Conservation (phyloP, 2,113 vertebrate genomes). For the Myotis yumanensis region DNA sequence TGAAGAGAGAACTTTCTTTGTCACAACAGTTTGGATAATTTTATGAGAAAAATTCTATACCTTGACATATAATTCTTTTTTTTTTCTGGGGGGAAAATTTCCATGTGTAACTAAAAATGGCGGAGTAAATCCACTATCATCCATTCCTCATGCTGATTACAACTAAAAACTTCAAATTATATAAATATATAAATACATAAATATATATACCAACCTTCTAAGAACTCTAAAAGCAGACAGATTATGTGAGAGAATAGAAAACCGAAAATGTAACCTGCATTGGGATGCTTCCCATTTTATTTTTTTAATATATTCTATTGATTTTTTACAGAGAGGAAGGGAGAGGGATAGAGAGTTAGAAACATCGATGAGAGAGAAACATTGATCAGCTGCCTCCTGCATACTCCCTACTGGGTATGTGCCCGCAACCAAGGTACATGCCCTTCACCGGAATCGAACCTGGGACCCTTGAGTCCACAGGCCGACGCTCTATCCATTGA, state of each 20-base stretch:
- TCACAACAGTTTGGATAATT: not conserved
- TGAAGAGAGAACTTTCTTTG: not conserved
- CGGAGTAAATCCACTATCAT: not conserved
- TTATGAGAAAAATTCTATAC: not conserved
- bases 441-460: too few species aligned
- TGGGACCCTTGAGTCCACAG: too few species aligned
- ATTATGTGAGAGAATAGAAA: not conserved
- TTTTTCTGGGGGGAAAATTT: not conserved
- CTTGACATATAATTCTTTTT: not conserved
- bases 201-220: not conserved
- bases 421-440: too few species aligned
- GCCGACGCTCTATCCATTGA: too few species aligned
- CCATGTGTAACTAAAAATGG: not conserved
- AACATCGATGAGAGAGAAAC: too few species aligned
- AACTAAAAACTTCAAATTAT: not conserved
- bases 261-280: not conserved
- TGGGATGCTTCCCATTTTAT: not conserved
- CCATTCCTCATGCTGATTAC: not conserved
- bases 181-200: fast-evolving
- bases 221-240: not conserved
- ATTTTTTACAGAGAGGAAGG: too few species aligned
- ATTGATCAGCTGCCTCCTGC: too few species aligned
- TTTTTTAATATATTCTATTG: too few species aligned
- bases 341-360: too few species aligned
- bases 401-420: too few species aligned